A percentile compares a stretch with the other conserved stretches of the same genome.
These are phyloP conservation scores for Agrilus cyanescens DNA, from an alignment of 2,888 invertebrate genomes.

Conservation along the genomic window DNA sequence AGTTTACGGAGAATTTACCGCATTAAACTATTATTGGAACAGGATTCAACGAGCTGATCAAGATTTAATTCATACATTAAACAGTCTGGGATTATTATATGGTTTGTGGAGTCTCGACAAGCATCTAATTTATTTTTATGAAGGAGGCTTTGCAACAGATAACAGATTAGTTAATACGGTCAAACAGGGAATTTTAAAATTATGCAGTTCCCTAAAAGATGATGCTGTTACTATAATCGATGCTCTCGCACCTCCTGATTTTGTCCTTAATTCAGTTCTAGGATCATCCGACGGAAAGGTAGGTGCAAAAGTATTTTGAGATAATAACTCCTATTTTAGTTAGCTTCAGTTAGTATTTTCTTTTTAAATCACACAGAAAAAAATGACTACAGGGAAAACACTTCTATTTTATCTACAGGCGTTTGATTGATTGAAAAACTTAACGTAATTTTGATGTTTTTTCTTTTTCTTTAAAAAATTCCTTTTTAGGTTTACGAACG, in stretches of 20 bases:
- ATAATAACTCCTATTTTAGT: neutral
- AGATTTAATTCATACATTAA: conserved; percentile 34
- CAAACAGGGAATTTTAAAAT: conserved; percentile 51
- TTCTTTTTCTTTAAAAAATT: conserved; percentile 3
- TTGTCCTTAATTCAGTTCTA: conserved; percentile 74
- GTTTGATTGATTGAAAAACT: conserved; percentile 1
- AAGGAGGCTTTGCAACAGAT: conserved; percentile 37
- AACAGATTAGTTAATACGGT: conserved; percentile 45
- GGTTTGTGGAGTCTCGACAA: conserved; percentile 47
- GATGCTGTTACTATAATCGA: conserved; percentile 72
- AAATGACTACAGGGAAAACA: neutral
- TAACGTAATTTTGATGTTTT: neutral
- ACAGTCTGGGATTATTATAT: conserved; percentile 43
- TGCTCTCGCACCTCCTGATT: conserved; percentile 81
- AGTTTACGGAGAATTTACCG: conserved; percentile 64
- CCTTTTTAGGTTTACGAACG: conserved; percentile 55
- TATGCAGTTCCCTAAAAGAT: conserved; percentile 59
- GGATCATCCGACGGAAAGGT: conserved; percentile 78
- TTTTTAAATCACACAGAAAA: neutral
- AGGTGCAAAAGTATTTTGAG: conserved; percentile 17
- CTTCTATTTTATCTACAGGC: conserved; percentile 7
- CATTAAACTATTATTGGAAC: conserved; percentile 41
- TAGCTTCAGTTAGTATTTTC: neutral
- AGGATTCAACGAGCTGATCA: conserved; percentile 33
- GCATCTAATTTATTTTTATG: conserved; percentile 48